Percentiles rank a stretch among this genome's conserved stretches.
phyloP scores from a whole-genome alignment of 2,888 invertebrate species.

The Chironomus riparius region DNA sequence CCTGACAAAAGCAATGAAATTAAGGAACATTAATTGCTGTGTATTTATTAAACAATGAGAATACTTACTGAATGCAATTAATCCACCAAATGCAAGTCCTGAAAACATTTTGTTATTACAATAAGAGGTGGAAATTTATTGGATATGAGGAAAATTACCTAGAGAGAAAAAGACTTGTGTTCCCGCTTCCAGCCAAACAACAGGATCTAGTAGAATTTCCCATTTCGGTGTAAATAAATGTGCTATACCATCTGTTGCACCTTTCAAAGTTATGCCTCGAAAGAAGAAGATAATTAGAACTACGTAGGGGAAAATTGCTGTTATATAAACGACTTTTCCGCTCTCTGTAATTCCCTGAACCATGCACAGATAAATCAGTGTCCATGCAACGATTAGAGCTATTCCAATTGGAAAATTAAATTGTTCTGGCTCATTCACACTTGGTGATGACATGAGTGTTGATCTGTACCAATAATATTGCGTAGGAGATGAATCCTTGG shows the following conservation, averaged over 20 bases:
- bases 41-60: too few relatives aligned
- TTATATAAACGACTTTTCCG: slow-evolving; percentile 92
- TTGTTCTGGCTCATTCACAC: slow-evolving; percentile 72
- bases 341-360: slow-evolving; percentile 96
- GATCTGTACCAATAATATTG: slow-evolving; percentile 94
- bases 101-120: not conserved
- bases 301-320: slow-evolving; percentile 92
- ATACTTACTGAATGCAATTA: slow-evolving; percentile 75
- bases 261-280: slow-evolving; percentile 81
- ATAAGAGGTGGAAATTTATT: not conserved
- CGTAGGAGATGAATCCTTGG: slow-evolving; percentile 75
- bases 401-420: slow-evolving; percentile 90
- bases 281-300: slow-evolving; percentile 94
- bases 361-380: slow-evolving; percentile 91
- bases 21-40: too few relatives aligned
- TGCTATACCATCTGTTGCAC: slow-evolving; percentile 62
- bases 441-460: slow-evolving; percentile 80
- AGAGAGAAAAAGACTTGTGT: slow-evolving; percentile 97
- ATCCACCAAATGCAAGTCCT: slow-evolving; percentile 88
- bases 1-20: not conserved
- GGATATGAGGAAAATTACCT: not conserved
- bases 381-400: slow-evolving; percentile 83
- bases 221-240: slow-evolving; percentile 90
- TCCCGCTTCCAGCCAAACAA: slow-evolving; percentile 95
- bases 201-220: slow-evolving; percentile 83